A percentile compares a stretch with the other conserved stretches of the same genome.
Conservation (phyloP, 2,797 vertebrate species). For the Pygocentrus nattereri region DNA sequence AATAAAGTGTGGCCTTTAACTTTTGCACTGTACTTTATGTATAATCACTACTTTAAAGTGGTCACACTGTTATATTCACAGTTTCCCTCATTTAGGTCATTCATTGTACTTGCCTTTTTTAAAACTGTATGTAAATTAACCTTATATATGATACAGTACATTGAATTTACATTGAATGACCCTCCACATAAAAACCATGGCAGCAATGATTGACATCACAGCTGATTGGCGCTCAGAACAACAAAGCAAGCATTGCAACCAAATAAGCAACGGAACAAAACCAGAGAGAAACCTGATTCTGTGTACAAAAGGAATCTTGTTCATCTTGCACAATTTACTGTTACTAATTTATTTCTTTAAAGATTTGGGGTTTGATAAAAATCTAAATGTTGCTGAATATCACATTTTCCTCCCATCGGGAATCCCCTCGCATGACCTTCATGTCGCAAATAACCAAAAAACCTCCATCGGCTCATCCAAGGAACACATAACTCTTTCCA, state of each 20-base stretch:
- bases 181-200: no score
- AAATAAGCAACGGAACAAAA: neutral
- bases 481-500: slow-evolving; percentile 21
- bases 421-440: neutral
- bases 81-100: no score
- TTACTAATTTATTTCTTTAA: neutral
- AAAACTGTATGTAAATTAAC: no score
- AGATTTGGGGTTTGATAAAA: neutral
- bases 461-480: neutral
- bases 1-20: no score
- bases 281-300: neutral
- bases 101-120: no score
- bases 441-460: slow-evolving; percentile 15
- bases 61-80: no score
- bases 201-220: no score
- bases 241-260: neutral
- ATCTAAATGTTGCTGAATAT: neutral
- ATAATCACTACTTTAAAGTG: no score
- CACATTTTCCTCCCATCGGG: neutral
- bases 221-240: neutral
- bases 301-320: neutral
- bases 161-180: no score
- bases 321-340: slow-evolving; percentile 5
- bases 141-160: no score
- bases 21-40: no score